Percentiles rank a stretch among this genome's conserved stretches.
Conservation (phyloP, 2,113 vertebrate genomes). For the Labrus mixtus region DNA sequence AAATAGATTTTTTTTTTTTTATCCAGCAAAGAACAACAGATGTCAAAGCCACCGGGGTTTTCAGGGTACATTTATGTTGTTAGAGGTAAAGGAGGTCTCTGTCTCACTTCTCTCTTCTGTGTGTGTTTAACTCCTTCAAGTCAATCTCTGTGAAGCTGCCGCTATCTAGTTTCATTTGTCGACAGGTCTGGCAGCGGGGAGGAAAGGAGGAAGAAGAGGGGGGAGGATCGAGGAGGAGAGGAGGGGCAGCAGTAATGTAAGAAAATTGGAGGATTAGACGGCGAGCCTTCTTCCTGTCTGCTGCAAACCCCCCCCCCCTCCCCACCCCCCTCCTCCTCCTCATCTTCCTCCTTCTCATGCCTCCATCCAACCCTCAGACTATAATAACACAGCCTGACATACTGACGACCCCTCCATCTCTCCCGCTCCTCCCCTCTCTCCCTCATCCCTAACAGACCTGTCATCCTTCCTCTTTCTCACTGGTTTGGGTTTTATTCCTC, state of each 20-base stretch:
- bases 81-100: slow-evolving; percentile 54
- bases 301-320: slow-evolving; percentile 40
- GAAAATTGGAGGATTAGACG: slow-evolving; percentile 83
- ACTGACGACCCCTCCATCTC: slow-evolving; percentile 34
- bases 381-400: slow-evolving; percentile 77
- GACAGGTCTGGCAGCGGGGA: slow-evolving; percentile 58
- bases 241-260: slow-evolving; percentile 77
- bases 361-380: slow-evolving; percentile 71
- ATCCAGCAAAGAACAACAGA: slow-evolving; percentile 40
- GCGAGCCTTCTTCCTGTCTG: slow-evolving; percentile 81
- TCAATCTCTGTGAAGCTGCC: slow-evolving; percentile 68
- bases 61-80: slow-evolving; percentile 57
- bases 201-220: slow-evolving; percentile 1
- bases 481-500: slow-evolving; percentile 13
- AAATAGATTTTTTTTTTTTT: not conserved
- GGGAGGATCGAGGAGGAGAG: slow-evolving; percentile 39
- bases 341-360: slow-evolving; percentile 44
- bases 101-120: slow-evolving; percentile 42
- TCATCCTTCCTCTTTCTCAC: slow-evolving; percentile 47
- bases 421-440: not conserved
- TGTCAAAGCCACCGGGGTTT: slow-evolving; percentile 41
- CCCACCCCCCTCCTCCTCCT: slow-evolving; percentile 39
- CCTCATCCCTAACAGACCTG: slow-evolving; percentile 65
- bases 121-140: slow-evolving; percentile 70
- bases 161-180: slow-evolving; percentile 75